Evolutionary conservation across 2,113 vertebrate genomes (phyloP).

Genomic region (Clarias gariepinus): DNA sequence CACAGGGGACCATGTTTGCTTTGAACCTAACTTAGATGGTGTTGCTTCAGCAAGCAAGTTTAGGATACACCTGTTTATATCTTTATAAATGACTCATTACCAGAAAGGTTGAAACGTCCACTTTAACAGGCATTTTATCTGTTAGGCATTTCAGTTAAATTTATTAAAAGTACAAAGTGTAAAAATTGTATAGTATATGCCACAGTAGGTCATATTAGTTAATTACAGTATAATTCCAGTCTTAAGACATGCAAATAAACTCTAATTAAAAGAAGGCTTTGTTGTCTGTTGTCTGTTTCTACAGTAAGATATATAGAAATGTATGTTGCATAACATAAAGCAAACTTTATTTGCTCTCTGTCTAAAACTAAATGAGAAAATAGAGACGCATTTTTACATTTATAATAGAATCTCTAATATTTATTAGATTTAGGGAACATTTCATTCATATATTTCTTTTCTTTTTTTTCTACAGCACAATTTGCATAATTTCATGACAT

Average conservation of each 20-base stretch:
- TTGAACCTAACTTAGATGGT: too few species aligned
- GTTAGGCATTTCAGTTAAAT: not conserved
- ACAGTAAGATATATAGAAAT: not conserved
- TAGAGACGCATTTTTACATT: slow-evolving; percentile 29
- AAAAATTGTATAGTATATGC: not conserved
- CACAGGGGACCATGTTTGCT: too few species aligned
- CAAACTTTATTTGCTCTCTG: not conserved
- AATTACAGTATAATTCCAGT: not conserved
- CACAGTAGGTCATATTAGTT: not conserved
- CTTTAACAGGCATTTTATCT: not conserved
- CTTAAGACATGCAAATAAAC: not conserved
- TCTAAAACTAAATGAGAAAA: not conserved
- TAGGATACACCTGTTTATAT: not conserved
- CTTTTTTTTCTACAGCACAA: slow-evolving; percentile 85
- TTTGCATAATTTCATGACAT: slow-evolving; percentile 95
- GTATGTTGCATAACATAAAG: not conserved
- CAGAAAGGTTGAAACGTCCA: not conserved
- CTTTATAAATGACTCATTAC: not conserved
- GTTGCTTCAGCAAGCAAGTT: too few species aligned
- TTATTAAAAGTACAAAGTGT: not conserved
- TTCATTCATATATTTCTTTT: slow-evolving; percentile 61
- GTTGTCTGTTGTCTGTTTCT: not conserved
- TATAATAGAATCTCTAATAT: slow-evolving; percentile 82
- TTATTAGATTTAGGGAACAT: slow-evolving; percentile 91
- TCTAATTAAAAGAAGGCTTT: not conserved